Evolutionary conservation across 1,140 invertebrate species (phyloP).

Genomic region (Oryzaephilus surinamensis): DNA sequence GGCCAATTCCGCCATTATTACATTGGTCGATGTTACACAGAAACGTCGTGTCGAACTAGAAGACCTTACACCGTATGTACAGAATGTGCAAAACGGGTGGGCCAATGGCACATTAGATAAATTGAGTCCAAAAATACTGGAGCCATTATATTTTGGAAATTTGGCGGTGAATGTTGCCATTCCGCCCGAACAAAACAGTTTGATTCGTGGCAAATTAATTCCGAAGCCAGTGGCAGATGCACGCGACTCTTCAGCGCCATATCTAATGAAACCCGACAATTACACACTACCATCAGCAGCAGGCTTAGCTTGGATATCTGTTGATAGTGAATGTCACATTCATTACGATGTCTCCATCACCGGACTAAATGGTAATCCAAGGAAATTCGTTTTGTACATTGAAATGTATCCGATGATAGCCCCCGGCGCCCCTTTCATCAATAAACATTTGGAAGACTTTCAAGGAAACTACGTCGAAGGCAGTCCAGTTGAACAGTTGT

Average conservation of each 20-base stretch:
- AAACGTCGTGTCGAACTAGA: conserved; percentile 57
- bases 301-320: conserved; percentile 70
- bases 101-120: conserved; percentile 57
- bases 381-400: conserved; percentile 45
- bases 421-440: conserved; percentile 51
- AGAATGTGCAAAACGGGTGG: conserved; percentile 41
- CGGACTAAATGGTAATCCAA: conserved; percentile 28
- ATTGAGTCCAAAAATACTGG: conserved; percentile 56
- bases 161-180: conserved; percentile 61
- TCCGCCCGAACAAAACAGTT: conserved; percentile 37
- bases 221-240: conserved; percentile 64
- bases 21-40: conserved; percentile 55
- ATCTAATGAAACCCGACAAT: conserved; percentile 50
- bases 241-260: conserved; percentile 53
- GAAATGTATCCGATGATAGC: conserved; percentile 53
- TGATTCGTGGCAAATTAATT: conserved; percentile 53
- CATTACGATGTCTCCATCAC: conserved; percentile 64
- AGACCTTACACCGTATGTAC: conserved; percentile 50
- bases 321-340: conserved; percentile 70
- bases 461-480: conserved; percentile 48
- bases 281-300: conserved; percentile 40
- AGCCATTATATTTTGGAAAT: conserved; percentile 69
- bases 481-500: conserved; percentile 44
- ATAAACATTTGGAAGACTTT: conserved; percentile 51
- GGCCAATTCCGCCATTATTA: conserved; percentile 48